Conservation (phyloP, 2,797 vertebrate species). For the Tadarida brasiliensis region DNA sequence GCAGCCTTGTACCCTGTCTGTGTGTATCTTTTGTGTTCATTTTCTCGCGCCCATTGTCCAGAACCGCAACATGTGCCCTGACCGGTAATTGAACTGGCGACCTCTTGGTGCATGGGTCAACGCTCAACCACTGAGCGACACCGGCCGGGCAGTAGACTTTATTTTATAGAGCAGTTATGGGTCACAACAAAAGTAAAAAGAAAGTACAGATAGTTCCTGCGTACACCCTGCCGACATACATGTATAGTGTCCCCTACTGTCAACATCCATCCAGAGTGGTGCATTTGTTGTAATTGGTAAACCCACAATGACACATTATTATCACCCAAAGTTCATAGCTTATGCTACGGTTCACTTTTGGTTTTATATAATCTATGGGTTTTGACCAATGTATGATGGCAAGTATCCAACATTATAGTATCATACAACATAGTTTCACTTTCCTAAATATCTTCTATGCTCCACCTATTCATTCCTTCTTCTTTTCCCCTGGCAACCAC, state of each 20-base stretch:
- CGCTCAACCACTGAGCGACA: too few species aligned
- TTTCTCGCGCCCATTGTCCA: too few species aligned
- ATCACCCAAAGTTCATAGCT: not conserved
- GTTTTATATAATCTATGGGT: not conserved
- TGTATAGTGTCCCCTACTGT: not conserved
- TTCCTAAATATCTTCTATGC: too few species aligned
- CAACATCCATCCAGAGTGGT: not conserved
- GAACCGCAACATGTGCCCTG: too few species aligned
- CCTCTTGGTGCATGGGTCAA: too few species aligned
- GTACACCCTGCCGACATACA: not conserved
- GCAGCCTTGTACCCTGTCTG: too few species aligned
- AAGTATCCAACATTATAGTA: not conserved
- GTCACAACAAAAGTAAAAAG: not conserved
- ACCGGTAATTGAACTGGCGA: too few species aligned
- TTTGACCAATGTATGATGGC: not conserved
- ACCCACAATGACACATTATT: not conserved
- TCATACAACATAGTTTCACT: too few species aligned
- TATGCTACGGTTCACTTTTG: constrained; percentile 1
- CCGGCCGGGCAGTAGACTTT: not conserved
- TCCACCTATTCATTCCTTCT: too few species aligned
- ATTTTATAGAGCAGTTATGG: not conserved
- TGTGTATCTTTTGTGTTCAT: too few species aligned
- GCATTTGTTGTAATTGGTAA: not conserved
- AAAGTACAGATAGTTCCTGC: not conserved
- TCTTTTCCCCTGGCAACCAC: too few species aligned